Evolutionary conservation across 2,797 vertebrate genomes (phyloP).

Genomic region (Syngnathus acus): DNA sequence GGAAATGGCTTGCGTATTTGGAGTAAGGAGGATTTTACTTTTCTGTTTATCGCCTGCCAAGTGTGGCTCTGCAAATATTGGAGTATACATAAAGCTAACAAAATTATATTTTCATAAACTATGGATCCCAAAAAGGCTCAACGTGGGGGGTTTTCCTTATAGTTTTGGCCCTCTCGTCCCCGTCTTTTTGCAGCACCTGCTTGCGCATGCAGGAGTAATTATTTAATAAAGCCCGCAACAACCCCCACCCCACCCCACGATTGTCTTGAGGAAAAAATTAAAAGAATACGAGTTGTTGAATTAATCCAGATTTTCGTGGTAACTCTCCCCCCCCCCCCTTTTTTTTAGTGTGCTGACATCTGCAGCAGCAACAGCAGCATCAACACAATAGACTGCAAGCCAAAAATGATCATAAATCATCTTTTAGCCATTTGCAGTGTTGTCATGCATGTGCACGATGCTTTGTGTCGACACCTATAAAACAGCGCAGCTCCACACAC

Average conservation of each 20-base stretch:
- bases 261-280: neutral
- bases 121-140: neutral
- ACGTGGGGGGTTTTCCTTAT: neutral
- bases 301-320: neutral
- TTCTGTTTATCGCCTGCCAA: neutral
- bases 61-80: neutral
- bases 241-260: neutral
- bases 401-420: constrained; percentile 5
- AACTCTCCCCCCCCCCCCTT: neutral
- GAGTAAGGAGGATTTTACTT: neutral
- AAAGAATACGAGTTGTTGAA: neutral
- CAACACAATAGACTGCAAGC: constrained; percentile 5
- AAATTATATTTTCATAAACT: neutral
- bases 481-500: constrained; percentile 11
- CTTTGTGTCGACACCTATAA: neutral
- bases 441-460: neutral
- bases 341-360: constrained; percentile 11
- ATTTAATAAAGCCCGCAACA: neutral
- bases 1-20: neutral
- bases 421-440: neutral
- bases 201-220: too few relatives aligned
- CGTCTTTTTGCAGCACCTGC: neutral
- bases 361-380: constrained; percentile 18
- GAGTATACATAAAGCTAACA: neutral
- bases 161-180: neutral